Base-by-base conservation (phyloP, 1,140 invertebrate genomes). In the Helicorthomorpha holstii region DNA sequence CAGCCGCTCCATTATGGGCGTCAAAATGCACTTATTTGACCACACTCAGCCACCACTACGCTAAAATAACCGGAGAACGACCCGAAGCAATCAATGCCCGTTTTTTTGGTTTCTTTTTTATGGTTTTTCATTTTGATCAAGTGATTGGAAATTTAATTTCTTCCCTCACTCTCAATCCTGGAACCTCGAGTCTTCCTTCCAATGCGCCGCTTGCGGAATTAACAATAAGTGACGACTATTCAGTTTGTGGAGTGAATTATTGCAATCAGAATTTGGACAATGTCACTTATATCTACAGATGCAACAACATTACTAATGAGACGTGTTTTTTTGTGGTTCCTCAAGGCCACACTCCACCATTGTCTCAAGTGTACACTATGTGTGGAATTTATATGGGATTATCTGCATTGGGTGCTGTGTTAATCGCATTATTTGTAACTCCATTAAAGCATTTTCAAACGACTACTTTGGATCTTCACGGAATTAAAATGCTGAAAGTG, bases 401-500 rank as follows among this genome's bases (percentile, higher is more conserved):
- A 7, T 34, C 29, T 34, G 16, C 16, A 7, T 7, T 7, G 7
- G 29, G 29, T 3, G 27, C 16, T 7, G 16, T 34, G 7, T 16
- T 34, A 7, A 34, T 34, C 16, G 29, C 29, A 7, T 7, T 16
- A 34, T 34, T 34, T 16, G 29, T 34, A 34, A 7, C 7, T 16
- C 29, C 29, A 34, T 34, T 34, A 16, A 34, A 34, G 16, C 7
- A 34, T 34, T 34, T 34, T 34, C 7, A 34, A 16, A 7, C 29
- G 16, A 7, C 29, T 7, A 34, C 29, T 7, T 34, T 16, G 16
- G 29, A 34, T 16, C 29, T 34, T 7, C 7, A 7, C 7, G 29
- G 29, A 7, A 34, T 34, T 34, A 16, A 7, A 7, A 7, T 34
- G 7, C 67, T 93, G 1, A 80, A 85, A 0, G 87, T 88, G n/a